phyloP scores from a whole-genome alignment of 2,113 vertebrate genomes.

The Tachuris rubrigastra region DNA sequence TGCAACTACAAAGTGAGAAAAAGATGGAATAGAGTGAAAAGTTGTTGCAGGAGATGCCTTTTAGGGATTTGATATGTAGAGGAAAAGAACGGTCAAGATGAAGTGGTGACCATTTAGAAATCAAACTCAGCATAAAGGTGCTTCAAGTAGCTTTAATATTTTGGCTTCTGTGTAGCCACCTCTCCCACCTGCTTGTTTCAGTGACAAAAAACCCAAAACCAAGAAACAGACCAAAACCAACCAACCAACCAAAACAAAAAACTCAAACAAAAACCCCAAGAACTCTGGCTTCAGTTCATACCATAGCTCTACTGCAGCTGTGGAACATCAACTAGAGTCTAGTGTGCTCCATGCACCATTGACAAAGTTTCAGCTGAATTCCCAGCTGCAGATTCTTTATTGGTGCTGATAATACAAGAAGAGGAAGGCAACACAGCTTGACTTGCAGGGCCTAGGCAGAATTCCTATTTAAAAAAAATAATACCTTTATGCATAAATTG shows the following conservation, averaged over 20 bases:
- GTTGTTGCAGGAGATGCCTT: background rate
- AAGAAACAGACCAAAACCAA: background rate
- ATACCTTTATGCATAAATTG: constrained; percentile 21
- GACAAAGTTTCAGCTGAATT: constrained; percentile 19
- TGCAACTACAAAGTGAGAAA: background rate
- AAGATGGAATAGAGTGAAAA: background rate
- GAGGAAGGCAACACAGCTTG: constrained; percentile 47
- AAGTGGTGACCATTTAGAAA: background rate
- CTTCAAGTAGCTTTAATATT: background rate
- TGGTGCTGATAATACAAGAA: background rate
- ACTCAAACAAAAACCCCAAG: background rate
- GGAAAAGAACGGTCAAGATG: background rate
- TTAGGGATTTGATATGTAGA: background rate
- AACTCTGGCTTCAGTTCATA: background rate
- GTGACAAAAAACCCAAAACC: background rate
- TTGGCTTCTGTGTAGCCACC: background rate
- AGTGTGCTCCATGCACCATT: background rate
- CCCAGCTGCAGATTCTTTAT: constrained; percentile 27
- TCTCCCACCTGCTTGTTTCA: background rate
- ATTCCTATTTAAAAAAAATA: constrained; percentile 3
- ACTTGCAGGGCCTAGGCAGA: background rate
- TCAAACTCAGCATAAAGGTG: background rate
- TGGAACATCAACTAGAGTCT: background rate
- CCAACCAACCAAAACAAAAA: background rate
- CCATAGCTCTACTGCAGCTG: background rate